Conservation (phyloP, 2,113 vertebrate species). For the Saccopteryx bilineata region DNA sequence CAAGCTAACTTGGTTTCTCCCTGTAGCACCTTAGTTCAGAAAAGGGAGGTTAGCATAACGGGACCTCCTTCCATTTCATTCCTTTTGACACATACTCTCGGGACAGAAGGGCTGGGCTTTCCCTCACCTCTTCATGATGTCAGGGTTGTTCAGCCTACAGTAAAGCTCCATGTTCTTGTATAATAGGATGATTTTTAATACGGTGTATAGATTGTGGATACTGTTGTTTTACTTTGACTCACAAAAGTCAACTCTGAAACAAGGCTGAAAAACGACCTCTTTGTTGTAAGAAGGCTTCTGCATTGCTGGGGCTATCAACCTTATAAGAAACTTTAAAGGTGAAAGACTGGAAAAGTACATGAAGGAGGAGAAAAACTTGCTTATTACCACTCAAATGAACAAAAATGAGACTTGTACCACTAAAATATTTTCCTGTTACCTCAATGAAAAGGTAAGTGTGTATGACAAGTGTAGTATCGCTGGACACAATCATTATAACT, state of each 20-base stretch:
- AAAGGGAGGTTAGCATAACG: not conserved
- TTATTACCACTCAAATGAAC: not conserved
- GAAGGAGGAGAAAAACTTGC: not conserved
- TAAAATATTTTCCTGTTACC: slow-evolving; percentile 1
- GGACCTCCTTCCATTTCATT: not conserved
- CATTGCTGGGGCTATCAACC: not conserved
- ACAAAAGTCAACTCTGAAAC: not conserved
- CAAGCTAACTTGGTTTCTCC: not conserved
- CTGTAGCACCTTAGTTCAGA: not conserved
- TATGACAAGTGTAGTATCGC: not conserved
- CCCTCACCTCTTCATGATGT: not conserved
- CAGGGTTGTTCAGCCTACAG: too few relatives aligned
- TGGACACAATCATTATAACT: slow-evolving; percentile 11
- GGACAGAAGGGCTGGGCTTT: not conserved
- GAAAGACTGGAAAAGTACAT: not conserved
- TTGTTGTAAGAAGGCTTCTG: not conserved
- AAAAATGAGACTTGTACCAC: not conserved
- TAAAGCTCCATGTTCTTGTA: not conserved
- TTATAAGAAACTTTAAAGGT: not conserved
- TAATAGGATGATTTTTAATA: slow-evolving; percentile 42
- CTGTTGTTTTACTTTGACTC: not conserved
- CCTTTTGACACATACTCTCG: not conserved
- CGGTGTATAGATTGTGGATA: not conserved
- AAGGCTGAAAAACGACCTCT: not conserved
- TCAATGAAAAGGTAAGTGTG: not conserved